These are phyloP conservation scores for Eufriesea mexicana DNA, from an alignment of 1,140 invertebrate genomes.

Conservation along the genomic window DNA sequence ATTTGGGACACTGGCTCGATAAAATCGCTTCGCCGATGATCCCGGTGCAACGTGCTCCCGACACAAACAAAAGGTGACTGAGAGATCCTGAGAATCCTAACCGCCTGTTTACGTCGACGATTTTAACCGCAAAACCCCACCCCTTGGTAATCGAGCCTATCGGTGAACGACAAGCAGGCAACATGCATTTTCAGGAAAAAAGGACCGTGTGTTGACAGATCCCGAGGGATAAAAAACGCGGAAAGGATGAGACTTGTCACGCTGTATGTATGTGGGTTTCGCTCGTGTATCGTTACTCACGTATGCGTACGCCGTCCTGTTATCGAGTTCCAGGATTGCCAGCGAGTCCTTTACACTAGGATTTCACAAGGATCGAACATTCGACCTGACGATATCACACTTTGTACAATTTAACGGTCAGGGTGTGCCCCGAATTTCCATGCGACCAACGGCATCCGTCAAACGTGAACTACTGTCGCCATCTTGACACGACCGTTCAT, in stretches of 20 bases:
- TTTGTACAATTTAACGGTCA: constrained; percentile 48
- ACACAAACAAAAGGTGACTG: constrained; percentile 51
- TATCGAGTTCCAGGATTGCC: constrained; percentile 46
- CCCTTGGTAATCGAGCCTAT: constrained; percentile 9
- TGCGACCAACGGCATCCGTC: constrained; percentile 68
- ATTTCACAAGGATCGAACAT: constrained; percentile 35
- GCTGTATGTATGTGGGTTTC: constrained; percentile 16
- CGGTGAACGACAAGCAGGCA: constrained; percentile 31
- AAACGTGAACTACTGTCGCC: constrained; percentile 71
- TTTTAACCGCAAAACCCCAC: constrained; percentile 45
- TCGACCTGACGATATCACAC: constrained; percentile 50
- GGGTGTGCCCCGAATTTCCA: constrained; percentile 66
- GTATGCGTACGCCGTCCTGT: constrained; percentile 35
- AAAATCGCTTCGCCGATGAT: not conserved
- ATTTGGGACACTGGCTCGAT: not conserved
- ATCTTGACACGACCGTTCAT: constrained; percentile 60
- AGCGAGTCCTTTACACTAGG: constrained; percentile 8
- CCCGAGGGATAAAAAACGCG: not conserved
- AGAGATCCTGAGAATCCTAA: constrained; percentile 8
- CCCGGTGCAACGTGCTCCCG: constrained; percentile 37
- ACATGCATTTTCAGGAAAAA: constrained; percentile 9
- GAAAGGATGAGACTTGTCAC: constrained; percentile 44
- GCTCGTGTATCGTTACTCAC: constrained; percentile 57
- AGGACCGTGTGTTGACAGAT: constrained; percentile 25
- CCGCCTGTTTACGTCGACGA: constrained; percentile 45